Base-by-base conservation (phyloP, 2,888 invertebrate species). In the Keiferia lycopersicella region DNA sequence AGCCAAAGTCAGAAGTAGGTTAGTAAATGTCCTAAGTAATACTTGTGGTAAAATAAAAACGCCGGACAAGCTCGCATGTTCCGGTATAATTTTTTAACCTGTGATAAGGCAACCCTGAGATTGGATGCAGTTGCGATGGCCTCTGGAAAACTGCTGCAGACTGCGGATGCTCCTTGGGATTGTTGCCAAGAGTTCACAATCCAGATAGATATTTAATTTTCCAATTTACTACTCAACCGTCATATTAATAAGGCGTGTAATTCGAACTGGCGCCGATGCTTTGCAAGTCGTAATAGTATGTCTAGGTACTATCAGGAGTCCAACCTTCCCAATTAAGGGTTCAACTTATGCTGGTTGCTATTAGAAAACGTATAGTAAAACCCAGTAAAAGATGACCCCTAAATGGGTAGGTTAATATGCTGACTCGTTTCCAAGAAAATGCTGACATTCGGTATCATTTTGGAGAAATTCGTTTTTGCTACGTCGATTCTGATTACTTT, bases 171-270 rank as follows among this genome's bases (percentile, higher is more conserved):
- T 69, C 69, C 76, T 70, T 81, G 80, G 83, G 83, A 79, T 67
- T 59, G n/a, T 67, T 73, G 84, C 84, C 83, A 87, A 86, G 71
- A 69, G 71, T 67, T 74, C 73, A 76, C 65, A 72, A 79, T 77
- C 71, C 75, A 73, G 71, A 77, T 70, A 73, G 71, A 77, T 70
- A 72, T 34, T 61, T 48, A 50, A 59, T 59, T 59, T 59, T 59
- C 22, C 22, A 12, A 41, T 59, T 59, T 59, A 39, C 41, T 20
- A 14, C 41, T 12, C 20, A 16, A 59, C 39, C 14, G 20, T 39
- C 11, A 22, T 38, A 60, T 16, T 22, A 41, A 34, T 30, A 14
- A 60, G 14, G n/a, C 22, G 8, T 50, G 11, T 58, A 16, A 58
- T 58, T 58, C 14, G 3, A 56, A 30, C 26, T 6, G 38, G 58